phyloP scores from a whole-genome alignment of 2,797 vertebrate species.

The Coregonus suidteri region DNA sequence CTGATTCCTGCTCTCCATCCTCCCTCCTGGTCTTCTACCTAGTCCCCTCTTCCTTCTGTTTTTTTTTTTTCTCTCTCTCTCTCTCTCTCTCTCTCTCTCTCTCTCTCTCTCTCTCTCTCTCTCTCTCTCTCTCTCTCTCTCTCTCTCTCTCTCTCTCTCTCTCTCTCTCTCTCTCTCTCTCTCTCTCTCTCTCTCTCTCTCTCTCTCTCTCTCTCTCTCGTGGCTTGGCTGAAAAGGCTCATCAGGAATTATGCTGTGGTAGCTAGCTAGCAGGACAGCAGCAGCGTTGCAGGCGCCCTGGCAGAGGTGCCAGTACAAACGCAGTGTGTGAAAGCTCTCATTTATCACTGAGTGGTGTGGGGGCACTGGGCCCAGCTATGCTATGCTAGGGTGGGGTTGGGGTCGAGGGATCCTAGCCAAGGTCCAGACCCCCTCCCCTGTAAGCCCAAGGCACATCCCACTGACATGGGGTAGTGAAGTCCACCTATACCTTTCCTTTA shows the following conservation, averaged over 20 bases:
- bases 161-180: not conserved
- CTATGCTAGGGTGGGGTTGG: not conserved
- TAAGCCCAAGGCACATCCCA: not conserved
- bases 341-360: slow-evolving; percentile 38
- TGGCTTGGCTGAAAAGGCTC: slow-evolving; percentile 1
- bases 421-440: not conserved
- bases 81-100: not conserved
- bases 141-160: not conserved
- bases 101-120: not conserved
- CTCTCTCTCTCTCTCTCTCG: not conserved
- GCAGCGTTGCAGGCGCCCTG: slow-evolving; percentile 14
- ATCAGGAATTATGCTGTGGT: slow-evolving; percentile 27
- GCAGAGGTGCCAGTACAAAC: slow-evolving; percentile 43
- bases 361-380: slow-evolving; percentile 5
- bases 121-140: not conserved
- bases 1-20: slow-evolving; percentile 55
- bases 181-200: no score
- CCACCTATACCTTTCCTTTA: not conserved
- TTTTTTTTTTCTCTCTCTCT: not conserved
- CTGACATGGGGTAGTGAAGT: not conserved
- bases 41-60: slow-evolving; percentile 45
- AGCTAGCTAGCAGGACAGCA: slow-evolving; percentile 1
- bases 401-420: not conserved
- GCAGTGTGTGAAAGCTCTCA: slow-evolving; percentile 41
- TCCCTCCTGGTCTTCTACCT: not conserved